Percentiles rank a stretch among this genome's conserved stretches.
These are phyloP conservation scores for Pterophyllum scalare DNA, from an alignment of 2,113 vertebrate genomes.

Conservation along the genomic window DNA sequence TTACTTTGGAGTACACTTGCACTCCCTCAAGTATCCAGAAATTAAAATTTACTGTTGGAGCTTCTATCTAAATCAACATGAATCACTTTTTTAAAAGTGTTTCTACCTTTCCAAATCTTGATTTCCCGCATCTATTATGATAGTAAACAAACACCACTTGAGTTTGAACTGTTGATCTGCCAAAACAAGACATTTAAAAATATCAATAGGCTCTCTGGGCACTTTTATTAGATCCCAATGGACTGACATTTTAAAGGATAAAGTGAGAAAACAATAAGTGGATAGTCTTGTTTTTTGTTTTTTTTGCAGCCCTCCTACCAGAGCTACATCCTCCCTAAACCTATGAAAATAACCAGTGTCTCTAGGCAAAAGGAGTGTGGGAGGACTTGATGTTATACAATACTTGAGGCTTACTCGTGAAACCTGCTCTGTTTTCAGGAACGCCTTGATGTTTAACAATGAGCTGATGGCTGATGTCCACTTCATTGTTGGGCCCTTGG, in stretches of 20 bases:
- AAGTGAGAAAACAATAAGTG: constrained; percentile 6
- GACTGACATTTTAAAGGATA: background rate
- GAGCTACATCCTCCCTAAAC: background rate
- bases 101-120: background rate
- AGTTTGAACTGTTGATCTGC: background rate
- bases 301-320: background rate
- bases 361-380: constrained; percentile 48
- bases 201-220: background rate
- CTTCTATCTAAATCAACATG: background rate
- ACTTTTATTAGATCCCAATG: background rate
- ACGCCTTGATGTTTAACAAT: constrained; percentile 98
- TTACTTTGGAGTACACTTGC: background rate
- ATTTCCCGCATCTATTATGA: background rate
- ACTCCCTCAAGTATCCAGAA: background rate
- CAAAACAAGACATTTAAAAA: constrained; percentile 14
- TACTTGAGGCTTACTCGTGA: constrained; percentile 16
- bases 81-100: background rate
- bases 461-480: constrained; percentile 98
- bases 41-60: background rate
- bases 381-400: constrained; percentile 51
- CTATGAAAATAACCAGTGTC: constrained; percentile 48
- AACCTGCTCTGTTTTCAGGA: constrained; percentile 80
- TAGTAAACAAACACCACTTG: background rate
- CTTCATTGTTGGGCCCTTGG: constrained; percentile 92
- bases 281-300: background rate